A percentile compares a stretch with the other conserved stretches of the same genome.
Evolutionary conservation across 2,888 invertebrate genomes (phyloP).

Genomic region (Cyclophora albipunctata): DNA sequence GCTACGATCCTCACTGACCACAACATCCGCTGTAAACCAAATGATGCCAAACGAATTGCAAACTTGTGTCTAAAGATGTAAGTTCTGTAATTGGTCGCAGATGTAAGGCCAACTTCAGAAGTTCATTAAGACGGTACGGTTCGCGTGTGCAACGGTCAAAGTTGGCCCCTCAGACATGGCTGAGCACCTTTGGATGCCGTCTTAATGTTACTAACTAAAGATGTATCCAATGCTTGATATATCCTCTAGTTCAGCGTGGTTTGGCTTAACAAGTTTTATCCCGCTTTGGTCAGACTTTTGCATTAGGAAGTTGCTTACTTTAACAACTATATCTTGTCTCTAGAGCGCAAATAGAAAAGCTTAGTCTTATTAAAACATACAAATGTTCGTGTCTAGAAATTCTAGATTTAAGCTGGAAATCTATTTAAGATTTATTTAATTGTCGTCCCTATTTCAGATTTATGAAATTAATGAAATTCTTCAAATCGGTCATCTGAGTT

Average conservation of each 20-base stretch:
- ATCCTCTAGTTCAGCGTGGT: slow-evolving; percentile 30
- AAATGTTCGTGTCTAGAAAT: too few species aligned
- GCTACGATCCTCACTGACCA: slow-evolving; percentile 34
- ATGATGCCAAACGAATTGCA: slow-evolving; percentile 22
- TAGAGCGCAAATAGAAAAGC: too few species aligned
- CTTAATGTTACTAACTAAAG: slow-evolving; percentile 42
- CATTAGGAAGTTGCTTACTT: slow-evolving; percentile 28
- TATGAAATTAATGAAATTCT: too few species aligned
- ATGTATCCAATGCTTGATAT: slow-evolving; percentile 32
- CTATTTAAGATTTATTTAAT: too few species aligned
- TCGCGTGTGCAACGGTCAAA: slow-evolving; percentile 45
- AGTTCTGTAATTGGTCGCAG: slow-evolving; percentile 31
- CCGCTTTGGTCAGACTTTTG: slow-evolving; percentile 32
- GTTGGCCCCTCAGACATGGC: slow-evolving; percentile 49
- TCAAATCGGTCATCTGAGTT: too few species aligned
- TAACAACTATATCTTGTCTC: slow-evolving; percentile 9
- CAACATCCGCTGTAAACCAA: slow-evolving; percentile 29
- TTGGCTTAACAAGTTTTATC: slow-evolving; percentile 39
- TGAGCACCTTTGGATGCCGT: slow-evolving; percentile 42
- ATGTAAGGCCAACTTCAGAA: slow-evolving; percentile 42
- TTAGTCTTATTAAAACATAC: too few species aligned
- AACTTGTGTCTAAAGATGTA: slow-evolving; percentile 31
- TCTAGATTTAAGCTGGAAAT: too few species aligned
- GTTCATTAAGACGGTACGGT: slow-evolving; percentile 65
- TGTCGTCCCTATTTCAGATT: too few species aligned